Conservation (phyloP, 2,888 invertebrate genomes). For the Stenoptilia bipunctidactyla region DNA sequence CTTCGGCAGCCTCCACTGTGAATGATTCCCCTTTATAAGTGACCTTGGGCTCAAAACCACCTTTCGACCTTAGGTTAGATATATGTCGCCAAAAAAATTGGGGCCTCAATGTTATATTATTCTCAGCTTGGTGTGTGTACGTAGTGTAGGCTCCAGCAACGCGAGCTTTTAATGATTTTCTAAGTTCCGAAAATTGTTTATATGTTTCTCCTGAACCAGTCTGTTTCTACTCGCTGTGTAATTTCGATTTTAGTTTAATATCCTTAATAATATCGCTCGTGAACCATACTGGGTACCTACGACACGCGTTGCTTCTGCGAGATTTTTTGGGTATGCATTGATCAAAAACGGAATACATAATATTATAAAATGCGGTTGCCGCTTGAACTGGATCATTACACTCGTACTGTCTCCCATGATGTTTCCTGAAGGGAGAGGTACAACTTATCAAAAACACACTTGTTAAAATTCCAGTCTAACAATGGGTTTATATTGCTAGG, state of each 20-base stretch:
- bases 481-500: constrained; percentile 1
- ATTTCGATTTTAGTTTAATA: neutral
- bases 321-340: constrained; percentile 2
- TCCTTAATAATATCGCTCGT: constrained; percentile 2
- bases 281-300: constrained; percentile 7
- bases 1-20: too few species aligned
- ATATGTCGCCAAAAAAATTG: too few species aligned
- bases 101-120: too few species aligned
- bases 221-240: neutral
- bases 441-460: neutral
- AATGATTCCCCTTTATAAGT: too few species aligned
- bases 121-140: too few species aligned
- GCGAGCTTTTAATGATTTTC: neutral
- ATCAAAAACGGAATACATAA: constrained; percentile 2
- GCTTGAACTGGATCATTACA: neutral
- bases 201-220: neutral
- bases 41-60: too few species aligned
- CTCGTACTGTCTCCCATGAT: neutral
- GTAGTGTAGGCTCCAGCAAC: too few species aligned
- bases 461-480: constrained; percentile 4
- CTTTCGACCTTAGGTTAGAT: too few species aligned
- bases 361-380: neutral
- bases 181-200: neutral
- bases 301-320: neutral
- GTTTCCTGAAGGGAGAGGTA: neutral